Evolutionary conservation across 1,140 invertebrate genomes (phyloP).

Genomic region (Pissodes strobi): DNA sequence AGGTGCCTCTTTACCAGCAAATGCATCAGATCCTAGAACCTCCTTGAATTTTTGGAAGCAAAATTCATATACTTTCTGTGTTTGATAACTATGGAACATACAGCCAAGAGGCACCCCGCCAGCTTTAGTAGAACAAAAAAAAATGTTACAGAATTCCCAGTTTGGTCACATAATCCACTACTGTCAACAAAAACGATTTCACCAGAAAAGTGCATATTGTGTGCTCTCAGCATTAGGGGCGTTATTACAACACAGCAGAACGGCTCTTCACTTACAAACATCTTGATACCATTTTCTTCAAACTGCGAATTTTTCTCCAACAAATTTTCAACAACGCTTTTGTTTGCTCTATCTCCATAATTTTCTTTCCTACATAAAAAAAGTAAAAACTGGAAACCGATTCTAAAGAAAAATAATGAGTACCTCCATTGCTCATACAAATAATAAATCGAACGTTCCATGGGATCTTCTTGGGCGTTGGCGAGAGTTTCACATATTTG

Average conservation of each 20-base stretch:
- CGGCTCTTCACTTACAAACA: neutral
- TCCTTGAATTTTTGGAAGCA: neutral
- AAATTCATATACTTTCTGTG: neutral
- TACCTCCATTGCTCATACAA: neutral
- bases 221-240: too few relatives aligned
- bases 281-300: neutral
- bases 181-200: neutral
- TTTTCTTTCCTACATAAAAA: neutral
- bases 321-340: neutral
- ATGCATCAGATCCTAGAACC: neutral
- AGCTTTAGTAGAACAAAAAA: too few relatives aligned
- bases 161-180: neutral
- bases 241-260: too few relatives aligned
- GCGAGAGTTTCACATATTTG: slow-evolving; percentile 3
- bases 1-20: neutral
- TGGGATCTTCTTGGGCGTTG: neutral
- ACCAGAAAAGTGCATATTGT: neutral
- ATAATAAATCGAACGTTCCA: neutral
- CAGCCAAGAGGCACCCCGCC: too few relatives aligned
- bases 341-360: neutral
- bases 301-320: neutral
- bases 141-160: neutral
- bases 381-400: neutral
- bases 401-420: too few relatives aligned
- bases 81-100: neutral